Evolutionary conservation across 1,140 invertebrate species (phyloP), one percentile per base, ranked within the genome.

Genomic region (Frieseomelitta varia): DNA sequence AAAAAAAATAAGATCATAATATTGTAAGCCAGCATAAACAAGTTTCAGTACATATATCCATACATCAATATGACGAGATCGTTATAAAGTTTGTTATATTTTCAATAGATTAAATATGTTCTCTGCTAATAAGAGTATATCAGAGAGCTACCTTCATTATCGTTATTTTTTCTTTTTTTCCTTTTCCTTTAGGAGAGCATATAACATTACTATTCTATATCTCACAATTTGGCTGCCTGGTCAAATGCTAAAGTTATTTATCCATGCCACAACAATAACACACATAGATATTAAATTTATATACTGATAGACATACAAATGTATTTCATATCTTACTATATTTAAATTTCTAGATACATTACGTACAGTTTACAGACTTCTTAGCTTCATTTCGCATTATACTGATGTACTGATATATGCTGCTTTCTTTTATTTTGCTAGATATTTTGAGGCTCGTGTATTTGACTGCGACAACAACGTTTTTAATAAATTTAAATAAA

Each of bases 321-420:
- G 77, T 73, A 61, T 84, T 73, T 79, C 55, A 27, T 67, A 67
- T 73, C 19, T 67, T 61, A 30, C 24, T 65, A 72, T 84, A 79
- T 56, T 79, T 67, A 73, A 73, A 47, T 84, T 53, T 61, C 69
- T 79, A 79, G 2, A 84, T 71, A 61, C 81, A 79, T 79, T 84
- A 71, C 55, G n/a, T 58, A 72, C 69, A 73, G n/a, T 78, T 79
- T 72, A 65, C 47, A 79, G 24, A 79, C 27, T 55, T 84, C n/a
- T 14, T 58, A 71, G 56, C 56, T 56, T 82, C 6, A 47, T 73
- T 72, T 39, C 56, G 14, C 8, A 3, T 84, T 80, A 84, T 84
- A 84, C 77, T 73, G 82, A 84, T 80, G 82, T 80, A 84, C 69
- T 55, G 82, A 84, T 84, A 84, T 84, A 84, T 84, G 82, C 17